phyloP scores from a whole-genome alignment of 2,888 invertebrate genomes.

The Dioctria rufipes region DNA sequence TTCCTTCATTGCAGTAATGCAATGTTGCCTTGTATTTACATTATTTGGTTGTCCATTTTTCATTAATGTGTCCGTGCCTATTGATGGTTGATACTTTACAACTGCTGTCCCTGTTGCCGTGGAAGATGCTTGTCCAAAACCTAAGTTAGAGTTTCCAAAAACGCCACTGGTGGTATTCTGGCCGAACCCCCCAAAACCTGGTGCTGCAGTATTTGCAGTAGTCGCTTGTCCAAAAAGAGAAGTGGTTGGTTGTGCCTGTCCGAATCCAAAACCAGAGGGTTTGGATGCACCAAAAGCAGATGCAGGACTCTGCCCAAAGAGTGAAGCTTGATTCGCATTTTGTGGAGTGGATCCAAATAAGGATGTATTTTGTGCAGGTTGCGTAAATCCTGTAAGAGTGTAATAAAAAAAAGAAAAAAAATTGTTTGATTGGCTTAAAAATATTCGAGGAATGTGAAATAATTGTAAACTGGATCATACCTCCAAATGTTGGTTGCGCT shows the following conservation, averaged over 20 bases:
- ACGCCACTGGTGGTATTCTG: slow-evolving; percentile 74
- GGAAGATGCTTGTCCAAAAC: slow-evolving; percentile 65
- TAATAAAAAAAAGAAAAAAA: slow-evolving; percentile 61
- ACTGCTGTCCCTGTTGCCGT: slow-evolving; percentile 79
- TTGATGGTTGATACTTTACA: slow-evolving; percentile 86
- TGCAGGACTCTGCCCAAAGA: slow-evolving; percentile 78
- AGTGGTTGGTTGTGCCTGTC: slow-evolving; percentile 69
- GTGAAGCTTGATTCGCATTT: slow-evolving; percentile 72
- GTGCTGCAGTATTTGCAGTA: slow-evolving; percentile 71
- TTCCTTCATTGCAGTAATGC: slow-evolving; percentile 99
- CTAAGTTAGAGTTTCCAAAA: slow-evolving; percentile 71
- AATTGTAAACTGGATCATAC: slow-evolving; percentile 62
- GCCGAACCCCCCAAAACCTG: slow-evolving; percentile 77
- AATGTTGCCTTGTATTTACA: slow-evolving; percentile 94
- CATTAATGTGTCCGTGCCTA: slow-evolving; percentile 92
- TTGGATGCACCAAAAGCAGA: slow-evolving; percentile 77
- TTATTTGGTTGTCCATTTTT: slow-evolving; percentile 88
- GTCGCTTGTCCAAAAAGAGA: slow-evolving; percentile 74
- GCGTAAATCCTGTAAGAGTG: slow-evolving; percentile 64
- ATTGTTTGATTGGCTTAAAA: neutral
- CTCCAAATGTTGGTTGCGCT: slow-evolving; percentile 68
- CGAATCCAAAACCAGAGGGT: slow-evolving; percentile 68
- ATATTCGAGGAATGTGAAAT: neutral
- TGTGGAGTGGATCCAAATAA: slow-evolving; percentile 75
- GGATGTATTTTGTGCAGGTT: slow-evolving; percentile 73